Base-by-base conservation (phyloP, 1,140 invertebrate genomes). In the Chlorops oryzae region DNA sequence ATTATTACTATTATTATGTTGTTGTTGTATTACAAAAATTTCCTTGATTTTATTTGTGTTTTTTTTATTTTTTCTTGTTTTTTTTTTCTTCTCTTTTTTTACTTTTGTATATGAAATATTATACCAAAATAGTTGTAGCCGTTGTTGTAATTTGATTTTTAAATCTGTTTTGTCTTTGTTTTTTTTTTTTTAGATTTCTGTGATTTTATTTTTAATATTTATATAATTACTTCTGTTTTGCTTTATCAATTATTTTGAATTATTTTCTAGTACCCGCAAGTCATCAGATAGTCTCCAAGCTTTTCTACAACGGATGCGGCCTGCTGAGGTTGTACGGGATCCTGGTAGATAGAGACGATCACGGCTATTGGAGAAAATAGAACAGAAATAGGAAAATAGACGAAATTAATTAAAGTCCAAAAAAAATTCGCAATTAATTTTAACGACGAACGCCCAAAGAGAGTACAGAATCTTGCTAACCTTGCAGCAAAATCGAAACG, bases 281-380 rank as follows among this genome's bases (percentile, higher is more conserved):
- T 85, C 80, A 92, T 82, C 81, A 92, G 84, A 84, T 93, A 92
- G 78, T 93, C 90, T 80, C 90, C 90, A 81, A 93, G 81, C 80
- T 92, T 92, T 83, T 93, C 90, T 74, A 92, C 90, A 75, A 92
- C 88, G 60, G 88, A 90, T 73, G 90, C 90, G 70, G 89, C 89
- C 78, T 93, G 90, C 77, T 92, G 89, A 74, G 90, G 90, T 78
- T 92, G 89, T 76, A 92, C 90, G 67, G 90, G 90, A 78, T 92
- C 89, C 82, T 92, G 88, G 72, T 93, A 93, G 67, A 92, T 82
- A 72, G 89, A 89, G 74, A 93, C 84, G 73, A 93, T 89, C 73
- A 92, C 87, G 71, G 90, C 87, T 88, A 78, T 5, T 80, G 80
- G 65, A n/a, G 13, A 9, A 46, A 32, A 48, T 40, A 34, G 21